Conservation (phyloP, 2,888 invertebrate species). For the Cerastoderma edule region DNA sequence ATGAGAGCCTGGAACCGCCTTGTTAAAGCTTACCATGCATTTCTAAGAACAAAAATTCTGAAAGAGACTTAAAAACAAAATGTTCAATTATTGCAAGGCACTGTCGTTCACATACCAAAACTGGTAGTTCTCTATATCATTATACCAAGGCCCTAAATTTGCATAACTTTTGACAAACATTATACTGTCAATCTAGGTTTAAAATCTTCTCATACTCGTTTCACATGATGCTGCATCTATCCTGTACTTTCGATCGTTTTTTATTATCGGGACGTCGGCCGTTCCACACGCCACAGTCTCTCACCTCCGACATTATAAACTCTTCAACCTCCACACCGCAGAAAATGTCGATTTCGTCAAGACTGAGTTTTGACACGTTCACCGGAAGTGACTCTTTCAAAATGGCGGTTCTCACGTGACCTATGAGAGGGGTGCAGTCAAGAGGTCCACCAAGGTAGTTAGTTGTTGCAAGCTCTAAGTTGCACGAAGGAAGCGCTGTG, state of each 20-base stretch:
- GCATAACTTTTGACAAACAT: too few species aligned
- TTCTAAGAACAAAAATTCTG: too few species aligned
- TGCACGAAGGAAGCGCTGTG: constrained; percentile 80
- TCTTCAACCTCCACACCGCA: constrained; percentile 80
- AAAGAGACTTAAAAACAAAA: too few species aligned
- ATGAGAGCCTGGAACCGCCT: too few species aligned
- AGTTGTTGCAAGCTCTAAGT: constrained; percentile 79
- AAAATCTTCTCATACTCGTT: background rate
- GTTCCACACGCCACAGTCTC: constrained; percentile 78
- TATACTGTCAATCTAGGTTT: too few species aligned
- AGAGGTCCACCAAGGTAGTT: constrained; percentile 81
- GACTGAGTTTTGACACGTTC: constrained; percentile 72
- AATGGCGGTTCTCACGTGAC: constrained; percentile 72
- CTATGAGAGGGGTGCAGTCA: constrained; percentile 69
- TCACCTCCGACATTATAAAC: constrained; percentile 78
- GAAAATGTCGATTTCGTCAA: constrained; percentile 75
- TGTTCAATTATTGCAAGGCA: too few species aligned
- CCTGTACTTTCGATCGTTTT: constrained; percentile 67
- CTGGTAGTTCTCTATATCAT: too few species aligned
- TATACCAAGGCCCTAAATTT: too few species aligned
- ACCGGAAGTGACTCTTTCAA: constrained; percentile 70
- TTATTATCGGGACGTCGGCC: constrained; percentile 77
- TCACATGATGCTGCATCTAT: constrained; percentile 78
- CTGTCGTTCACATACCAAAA: too few species aligned
- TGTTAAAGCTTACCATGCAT: too few species aligned